Base-by-base conservation (phyloP, 2,797 vertebrate genomes). In the Halcyon chelicuti region DNA sequence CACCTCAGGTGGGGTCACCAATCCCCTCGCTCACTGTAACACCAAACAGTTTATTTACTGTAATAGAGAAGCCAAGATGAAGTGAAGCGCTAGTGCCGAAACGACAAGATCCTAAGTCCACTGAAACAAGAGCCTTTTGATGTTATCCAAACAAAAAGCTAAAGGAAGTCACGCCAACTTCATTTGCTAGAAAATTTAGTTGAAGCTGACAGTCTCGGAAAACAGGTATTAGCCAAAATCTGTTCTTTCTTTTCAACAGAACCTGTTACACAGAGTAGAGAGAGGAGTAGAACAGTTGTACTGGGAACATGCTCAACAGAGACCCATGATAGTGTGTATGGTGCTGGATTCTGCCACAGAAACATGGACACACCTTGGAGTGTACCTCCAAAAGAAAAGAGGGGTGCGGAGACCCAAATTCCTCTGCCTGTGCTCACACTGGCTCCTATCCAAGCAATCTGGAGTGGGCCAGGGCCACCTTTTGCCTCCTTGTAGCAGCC, bases 131-230 rank as follows among this genome's bases (percentile, higher is more conserved):
- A 94, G 51, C 58, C 73, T 89, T 88, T 74, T 66, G 91, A 91
- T 66, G 47, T 83, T 72, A 51, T 44, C 35, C 75, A 94, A 96
- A 86, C 26, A 68, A 77, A 96, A 86, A 94, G 78, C 62, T 28
- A 37, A 77, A 94, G 85, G 68, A 94, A 95, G 68, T 39, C 65
- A 80, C 26, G 71, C 39, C 86, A 93, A 39, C 61, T 54, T 83
- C 65, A 85, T 44, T 78, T 44, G n/a, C 46, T 42, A 46, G 60
- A 42, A 93, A 80, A 54, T 26, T 12, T 72, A 85, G 44, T n/a
- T 86, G 76, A 90, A 91, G 58, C 19, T 71, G 78, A 83, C 81
- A 44, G 12, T 42, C 61, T 42, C 23, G 7, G 68, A 79, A 92
- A 91, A 93, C 1, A 12, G 33, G 62, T 89, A 93, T 86, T 47